phyloP scores from a whole-genome alignment of 2,888 invertebrate genomes.

The Lepidonotus clava region DNA sequence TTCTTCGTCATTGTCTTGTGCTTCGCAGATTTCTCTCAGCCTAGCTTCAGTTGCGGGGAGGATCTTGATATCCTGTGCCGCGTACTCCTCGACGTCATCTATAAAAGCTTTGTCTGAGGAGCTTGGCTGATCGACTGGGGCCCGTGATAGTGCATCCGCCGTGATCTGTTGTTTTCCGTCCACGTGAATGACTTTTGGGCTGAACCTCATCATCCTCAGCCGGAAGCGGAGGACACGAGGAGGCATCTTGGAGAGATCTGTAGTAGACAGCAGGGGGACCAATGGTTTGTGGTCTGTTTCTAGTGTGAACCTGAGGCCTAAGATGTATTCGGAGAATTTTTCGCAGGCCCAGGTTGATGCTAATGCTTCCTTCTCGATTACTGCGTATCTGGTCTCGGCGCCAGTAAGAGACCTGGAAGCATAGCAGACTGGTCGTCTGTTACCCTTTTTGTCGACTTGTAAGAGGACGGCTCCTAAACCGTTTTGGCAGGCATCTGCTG shows the following conservation, averaged over 20 bases:
- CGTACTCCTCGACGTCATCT: background rate
- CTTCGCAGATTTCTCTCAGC: too few relatives aligned
- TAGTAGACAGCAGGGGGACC: background rate
- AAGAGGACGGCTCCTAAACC: constrained; percentile 73
- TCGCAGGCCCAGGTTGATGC: constrained; percentile 33
- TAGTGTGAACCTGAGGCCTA: background rate
- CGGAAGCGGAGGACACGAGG: background rate
- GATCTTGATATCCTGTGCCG: too few relatives aligned
- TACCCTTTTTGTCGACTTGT: constrained; percentile 53
- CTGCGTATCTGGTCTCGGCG: background rate
- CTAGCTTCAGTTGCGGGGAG: background rate
- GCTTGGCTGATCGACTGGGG: background rate
- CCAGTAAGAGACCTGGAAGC: constrained; percentile 2
- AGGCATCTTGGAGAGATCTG: constrained; percentile 14
- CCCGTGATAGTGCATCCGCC: background rate
- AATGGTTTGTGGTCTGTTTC: constrained; percentile 35
- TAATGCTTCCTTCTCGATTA: background rate
- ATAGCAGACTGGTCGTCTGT: constrained; percentile 27
- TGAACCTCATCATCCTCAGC: background rate
- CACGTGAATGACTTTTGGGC: background rate
- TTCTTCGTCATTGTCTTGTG: too few relatives aligned
- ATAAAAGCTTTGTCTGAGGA: background rate
- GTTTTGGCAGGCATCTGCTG: constrained; percentile 74
- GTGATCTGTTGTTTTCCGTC: background rate
- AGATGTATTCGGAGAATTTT: too few relatives aligned